phyloP scores from a whole-genome alignment of 2,797 vertebrate genomes.

The Rousettus madagascariensis region DNA sequence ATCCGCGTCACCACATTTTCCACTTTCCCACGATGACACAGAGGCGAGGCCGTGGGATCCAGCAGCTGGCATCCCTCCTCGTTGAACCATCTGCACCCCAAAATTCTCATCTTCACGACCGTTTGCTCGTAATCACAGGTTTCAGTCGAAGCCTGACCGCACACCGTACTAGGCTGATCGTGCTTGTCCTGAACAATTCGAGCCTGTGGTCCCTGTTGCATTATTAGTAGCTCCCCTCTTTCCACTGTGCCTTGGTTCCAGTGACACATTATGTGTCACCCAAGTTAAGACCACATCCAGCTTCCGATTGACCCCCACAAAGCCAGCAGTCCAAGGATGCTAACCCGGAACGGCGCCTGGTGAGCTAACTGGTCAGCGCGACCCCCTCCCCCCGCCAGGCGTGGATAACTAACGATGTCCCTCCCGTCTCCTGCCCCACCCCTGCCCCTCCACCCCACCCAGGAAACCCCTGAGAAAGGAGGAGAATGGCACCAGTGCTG shows the following conservation, averaged over 20 bases:
- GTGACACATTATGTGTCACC: background rate
- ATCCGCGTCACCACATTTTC: background rate
- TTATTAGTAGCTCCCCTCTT: background rate
- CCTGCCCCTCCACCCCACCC: slow-evolving; percentile 61
- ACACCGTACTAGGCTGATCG: fast-evolving
- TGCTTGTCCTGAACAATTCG: background rate
- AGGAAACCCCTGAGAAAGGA: slow-evolving; percentile 98
- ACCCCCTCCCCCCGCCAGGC: fast-evolving
- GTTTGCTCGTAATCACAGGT: background rate
- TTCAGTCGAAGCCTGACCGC: background rate
- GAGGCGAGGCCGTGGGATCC: background rate
- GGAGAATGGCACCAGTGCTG: slow-evolving; percentile 92
- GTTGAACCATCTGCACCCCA: background rate
- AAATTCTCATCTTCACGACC: background rate
- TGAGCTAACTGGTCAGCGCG: background rate
- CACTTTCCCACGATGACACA: background rate
- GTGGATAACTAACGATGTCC: slow-evolving; percentile 62
- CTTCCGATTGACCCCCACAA: background rate
- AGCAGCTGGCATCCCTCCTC: background rate
- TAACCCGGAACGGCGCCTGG: background rate
- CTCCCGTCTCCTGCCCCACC: slow-evolving; percentile 58
- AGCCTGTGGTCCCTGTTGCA: background rate
- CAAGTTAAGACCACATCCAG: background rate
- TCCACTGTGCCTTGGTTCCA: background rate
- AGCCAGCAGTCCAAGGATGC: background rate